phyloP scores from a whole-genome alignment of 92 coral and sea anemone species.

The Parazoanthus swiftii region DNA sequence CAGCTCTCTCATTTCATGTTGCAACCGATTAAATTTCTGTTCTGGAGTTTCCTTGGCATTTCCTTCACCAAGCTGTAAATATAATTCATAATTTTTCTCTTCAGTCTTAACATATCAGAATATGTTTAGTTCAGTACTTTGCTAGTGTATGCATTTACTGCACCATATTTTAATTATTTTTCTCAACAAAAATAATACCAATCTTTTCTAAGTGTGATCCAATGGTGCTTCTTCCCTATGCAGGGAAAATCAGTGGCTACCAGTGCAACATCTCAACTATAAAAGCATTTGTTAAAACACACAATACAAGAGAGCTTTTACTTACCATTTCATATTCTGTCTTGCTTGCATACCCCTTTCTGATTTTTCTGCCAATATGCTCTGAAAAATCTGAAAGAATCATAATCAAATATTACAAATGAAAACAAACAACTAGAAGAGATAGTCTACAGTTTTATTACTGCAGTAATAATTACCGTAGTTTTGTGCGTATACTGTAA shows the following conservation, averaged over 20 bases:
- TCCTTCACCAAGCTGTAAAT: conserved; percentile 70
- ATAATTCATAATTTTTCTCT: background rate
- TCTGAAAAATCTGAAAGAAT: conserved; percentile 82
- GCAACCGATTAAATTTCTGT: conserved; percentile 87
- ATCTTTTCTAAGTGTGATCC: background rate
- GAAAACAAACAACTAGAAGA: background rate
- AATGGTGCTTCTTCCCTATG: background rate
- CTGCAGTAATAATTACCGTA: too few relatives aligned
- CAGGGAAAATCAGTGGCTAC: background rate
- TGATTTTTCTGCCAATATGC: conserved; percentile 64
- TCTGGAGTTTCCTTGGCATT: conserved; percentile 91
- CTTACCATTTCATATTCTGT: conserved; percentile 92
- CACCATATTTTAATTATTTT: too few relatives aligned
- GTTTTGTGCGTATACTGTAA: too few relatives aligned
- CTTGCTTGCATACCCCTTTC: conserved; percentile 83
- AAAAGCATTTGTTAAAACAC: too few relatives aligned
- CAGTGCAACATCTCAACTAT: background rate
- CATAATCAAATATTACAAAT: background rate
- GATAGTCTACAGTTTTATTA: background rate
- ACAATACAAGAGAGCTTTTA: background rate
- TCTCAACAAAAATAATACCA: background rate
- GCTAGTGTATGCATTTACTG: too few relatives aligned
- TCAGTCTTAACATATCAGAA: background rate
- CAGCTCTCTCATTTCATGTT: conserved; percentile 93
- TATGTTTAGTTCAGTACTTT: too few relatives aligned